Conservation (phyloP, 1,140 invertebrate genomes). For the Leptonema lineaticorne region DNA sequence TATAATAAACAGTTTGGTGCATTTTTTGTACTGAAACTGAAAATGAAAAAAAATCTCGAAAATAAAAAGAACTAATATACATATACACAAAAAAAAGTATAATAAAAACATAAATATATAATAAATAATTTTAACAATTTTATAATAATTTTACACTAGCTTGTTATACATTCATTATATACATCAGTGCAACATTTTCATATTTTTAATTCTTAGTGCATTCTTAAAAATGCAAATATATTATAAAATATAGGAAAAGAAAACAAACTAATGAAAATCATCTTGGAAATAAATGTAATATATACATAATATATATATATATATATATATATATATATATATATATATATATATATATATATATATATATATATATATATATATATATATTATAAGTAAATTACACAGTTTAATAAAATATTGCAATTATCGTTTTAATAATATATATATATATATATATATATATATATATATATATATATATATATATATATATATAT, state of each 20-base stretch:
- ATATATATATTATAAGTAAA: too few species aligned
- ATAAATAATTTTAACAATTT: conserved; percentile 24
- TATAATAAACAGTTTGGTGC: conserved; percentile 4
- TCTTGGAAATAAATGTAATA: neutral
- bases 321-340: neutral
- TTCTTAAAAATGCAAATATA: neutral
- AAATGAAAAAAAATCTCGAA: neutral
- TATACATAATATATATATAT: neutral
- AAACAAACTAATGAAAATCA: too few species aligned
- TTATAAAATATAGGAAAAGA: neutral
- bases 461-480: too few species aligned
- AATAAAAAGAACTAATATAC: conserved; percentile 21
- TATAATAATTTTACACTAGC: neutral
- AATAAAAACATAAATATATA: conserved; percentile 24
- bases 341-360: too few species aligned
- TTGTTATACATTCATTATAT: conserved; percentile 6
- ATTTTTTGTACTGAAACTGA: conserved; percentile 7
- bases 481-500: too few species aligned
- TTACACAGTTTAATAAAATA: too few species aligned
- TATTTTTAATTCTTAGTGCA: neutral
- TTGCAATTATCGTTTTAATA: too few species aligned
- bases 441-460: too few species aligned
- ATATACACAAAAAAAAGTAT: conserved; percentile 19
- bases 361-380: too few species aligned
- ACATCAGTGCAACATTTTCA: conserved; percentile 20